Evolutionary conservation across 2,113 vertebrate species (phyloP).

Genomic region (Calyptommatus sinebrachiatus): DNA sequence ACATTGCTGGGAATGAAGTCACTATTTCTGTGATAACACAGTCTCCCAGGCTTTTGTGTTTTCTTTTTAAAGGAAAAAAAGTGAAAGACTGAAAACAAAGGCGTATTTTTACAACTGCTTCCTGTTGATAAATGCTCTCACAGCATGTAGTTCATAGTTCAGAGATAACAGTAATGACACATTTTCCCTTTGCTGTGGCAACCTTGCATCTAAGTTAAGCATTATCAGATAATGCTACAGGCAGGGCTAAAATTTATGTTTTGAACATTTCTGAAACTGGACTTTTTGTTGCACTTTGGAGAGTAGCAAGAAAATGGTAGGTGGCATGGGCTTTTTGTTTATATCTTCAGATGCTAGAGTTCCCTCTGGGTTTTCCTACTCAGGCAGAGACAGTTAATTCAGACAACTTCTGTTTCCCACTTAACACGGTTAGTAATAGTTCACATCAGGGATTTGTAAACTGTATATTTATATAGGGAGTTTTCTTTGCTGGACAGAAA

Average conservation of each 20-base stretch:
- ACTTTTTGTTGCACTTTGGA: constrained; percentile 34
- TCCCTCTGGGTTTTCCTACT: no score
- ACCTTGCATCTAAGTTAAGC: constrained; percentile 30
- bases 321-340: no score
- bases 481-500: background rate
- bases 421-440: no score
- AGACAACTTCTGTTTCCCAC: no score
- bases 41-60: constrained; percentile 47
- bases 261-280: constrained; percentile 48
- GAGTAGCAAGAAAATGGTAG: background rate
- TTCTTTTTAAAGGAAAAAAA: background rate
- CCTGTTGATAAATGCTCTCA: constrained; percentile 61
- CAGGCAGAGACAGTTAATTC: no score
- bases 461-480: background rate
- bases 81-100: constrained; percentile 56
- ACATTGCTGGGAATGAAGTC: constrained; percentile 55
- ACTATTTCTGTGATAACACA: constrained; percentile 56
- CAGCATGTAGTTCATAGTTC: constrained; percentile 44
- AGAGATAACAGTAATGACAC: constrained; percentile 53
- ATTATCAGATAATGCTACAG: constrained; percentile 37
- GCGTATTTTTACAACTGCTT: constrained; percentile 68
- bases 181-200: constrained; percentile 52
- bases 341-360: no score
- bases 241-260: constrained; percentile 49
- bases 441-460: no score